Base-by-base conservation (phyloP, 2,113 vertebrate species). In the Geococcyx californianus region DNA sequence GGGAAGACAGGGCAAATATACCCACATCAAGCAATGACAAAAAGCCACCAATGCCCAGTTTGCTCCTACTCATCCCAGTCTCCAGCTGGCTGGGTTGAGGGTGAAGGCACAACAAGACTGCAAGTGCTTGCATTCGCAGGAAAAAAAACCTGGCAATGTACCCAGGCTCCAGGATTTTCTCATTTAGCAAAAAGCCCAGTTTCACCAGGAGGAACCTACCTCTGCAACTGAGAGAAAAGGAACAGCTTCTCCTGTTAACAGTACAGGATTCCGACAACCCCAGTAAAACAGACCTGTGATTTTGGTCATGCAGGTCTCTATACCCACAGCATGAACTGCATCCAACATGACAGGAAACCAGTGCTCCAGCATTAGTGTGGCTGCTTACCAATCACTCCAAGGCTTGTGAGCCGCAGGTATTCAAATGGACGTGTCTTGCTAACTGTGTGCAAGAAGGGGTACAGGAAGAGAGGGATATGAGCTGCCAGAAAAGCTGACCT, bases 341-440 rank as follows among this genome's bases (percentile, higher is more conserved):
- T 47, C 31, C 36, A 72, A 59, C 18, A 33, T 20, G 23, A 6
- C 8, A 52, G 10, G 44, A 44, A 52, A 18, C 13, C 24, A 55
- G 29, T 4, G 49, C 45, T 62, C 33, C 44, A 79, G 79, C 10
- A 1, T 10, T 6, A 44, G 5, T 7, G 24, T 45, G 29, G 38
- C 56, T 84, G 40, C 98, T 97, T 97, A 99, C 99, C 99, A 83
- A 99, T 99, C 88, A 99, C 99, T 72, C 99, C 99, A 0, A 99
- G 98, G 96, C 99, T 99, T 6, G 99, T 99, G 62, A 99, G 99
- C 24, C 99, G 98, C 95, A 99, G 98, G 97, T 99, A 99, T 84
- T 99, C 99, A 66, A 99, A 99, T 0, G 99, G 99, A 24, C 99
- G 98, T 0, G 99, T 99, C 98, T 99, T 99, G 97, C 99, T 99